Evolutionary conservation across 1,140 invertebrate genomes (phyloP), one percentile per base, ranked within the genome.

Genomic region (Dreissena rostriformis): DNA sequence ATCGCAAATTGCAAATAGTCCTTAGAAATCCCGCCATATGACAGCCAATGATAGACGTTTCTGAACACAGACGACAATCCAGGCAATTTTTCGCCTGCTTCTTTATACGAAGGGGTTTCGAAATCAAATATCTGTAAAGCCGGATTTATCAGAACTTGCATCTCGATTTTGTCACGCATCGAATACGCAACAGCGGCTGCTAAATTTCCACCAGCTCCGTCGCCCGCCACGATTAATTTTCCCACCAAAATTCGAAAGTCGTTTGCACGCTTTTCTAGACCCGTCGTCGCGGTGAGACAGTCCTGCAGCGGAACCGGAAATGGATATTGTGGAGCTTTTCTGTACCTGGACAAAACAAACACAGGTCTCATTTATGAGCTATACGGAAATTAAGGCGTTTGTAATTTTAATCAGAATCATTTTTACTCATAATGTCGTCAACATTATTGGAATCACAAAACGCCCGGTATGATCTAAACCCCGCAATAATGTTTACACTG

Each of bases 181-280:
- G 85, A 63, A 17, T 80, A 65, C 10, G 91, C 87, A 24, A 92
- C 91, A 10, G 91, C 89, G 6, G 91, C 91, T 14, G 89, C 91
- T 22, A 92, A 82, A 81, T 92, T 92, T 15, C 90, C 92, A 0
- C 92, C 92, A n/a, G 91, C 86, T n/a, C 91, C 91, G 80, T 92
- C 92, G 0, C 91, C 91, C 0, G 87, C 91, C 24, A 91, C 81
- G 22, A 91, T 71, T 26, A 92, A 84, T 75, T 87, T 79, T 65
- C 90, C 86, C 28, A 86, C 61, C 22, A 88, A 73, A 10, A 91
- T 82, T 72, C 86, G 73, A 52, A 90, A 89, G 28, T 86, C 79
- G 19, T 73, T 71, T 11, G 78, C 73, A 28, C 90, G 57, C n/a
- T 87, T 61, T 12, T 91, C 22, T 61, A 91, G 65, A 77, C 88